Evolutionary conservation across 2,888 invertebrate genomes (phyloP), one percentile per base, ranked within the genome.

Genomic region (Ectropis crepuscularia): DNA sequence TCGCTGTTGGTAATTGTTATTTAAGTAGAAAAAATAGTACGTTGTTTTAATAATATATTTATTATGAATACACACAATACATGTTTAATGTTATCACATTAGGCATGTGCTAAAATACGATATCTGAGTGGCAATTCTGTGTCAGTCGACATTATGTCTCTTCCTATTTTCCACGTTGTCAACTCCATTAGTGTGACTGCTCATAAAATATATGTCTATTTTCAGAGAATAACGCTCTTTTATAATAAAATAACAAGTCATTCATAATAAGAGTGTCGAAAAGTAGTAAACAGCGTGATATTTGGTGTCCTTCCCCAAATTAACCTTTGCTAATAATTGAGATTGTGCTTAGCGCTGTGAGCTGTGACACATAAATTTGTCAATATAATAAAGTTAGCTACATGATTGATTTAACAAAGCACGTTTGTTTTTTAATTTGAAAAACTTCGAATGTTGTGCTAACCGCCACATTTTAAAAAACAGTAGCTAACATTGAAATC

Each of bases 281-380:
- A 68, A 67, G 59, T 69, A 48, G 65, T 70, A 68, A 69, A 68
- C 70, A 72, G 63, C 62, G 62, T 64, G 55, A 58, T 51, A 53
- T 46, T 41, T 55, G 55, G 47, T 61, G 62, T 63, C 66, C 65
- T 68, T 64, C 63, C 57, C 58, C 51, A 55, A 53, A 60, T 48
- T 68, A 64, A 59, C 63, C 54, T 62, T 60, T 53, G 60, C 57
- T 60, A 65, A 63, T 59, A 63, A 53, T 48, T 12, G n/a, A 11
- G 53, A 59, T 51, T 46, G 43, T 51, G 51, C 43, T 58, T 48
- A 53, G 57, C 12, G 10, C 38, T 47, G 48, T 16, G 55, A 48
- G 10, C 38, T 47, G 48, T 16, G 55, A 48, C 16, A 45, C 49
- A 46, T 38, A 16, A n/a, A 28, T 5, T 16, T 7, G 8, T n/a